Base-by-base conservation (phyloP, 2,113 vertebrate genomes). In the Mus pahari region DNA sequence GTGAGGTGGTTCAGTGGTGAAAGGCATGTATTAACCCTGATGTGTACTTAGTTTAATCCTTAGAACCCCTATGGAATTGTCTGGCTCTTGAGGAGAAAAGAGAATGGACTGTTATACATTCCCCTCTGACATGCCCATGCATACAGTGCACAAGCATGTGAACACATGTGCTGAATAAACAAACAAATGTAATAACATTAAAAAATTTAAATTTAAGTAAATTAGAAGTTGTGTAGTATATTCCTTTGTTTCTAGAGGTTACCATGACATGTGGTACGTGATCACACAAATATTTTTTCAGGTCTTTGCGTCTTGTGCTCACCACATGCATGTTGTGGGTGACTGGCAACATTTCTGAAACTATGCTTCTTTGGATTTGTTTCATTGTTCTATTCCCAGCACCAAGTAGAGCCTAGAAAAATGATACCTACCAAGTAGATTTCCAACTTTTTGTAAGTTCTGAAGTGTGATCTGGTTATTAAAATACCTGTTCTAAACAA, bases 401-500 rank as follows among this genome's bases (percentile, higher is more conserved):
- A 75, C 55, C 42, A 83, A 58, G 64, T 36, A 79, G 14, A 91
- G 36, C 75, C 48, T 92, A 86, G 89, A 89, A 96, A 95, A 86
- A 62, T 70, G 55, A 74, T 86, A 81, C 19, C 53, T 79, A 20
- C 36, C 26, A 91, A 87, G 89, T 70, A 90, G n/a, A 92, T 91
- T 92, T 91, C 66, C 31, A 89, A 22, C 82, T 92, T 94, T 94
- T 73, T 86, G 7, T 95, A 70, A 94, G 90, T n/a, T 89, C 58
- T n/a, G 62, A 89, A 48, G 26, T 84, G 8, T 48, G 22, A 78
- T 90, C 33, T 83, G 74, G 33, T 96, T 92, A 91, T 86, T 97
- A 53, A 92, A 93, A 88, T 87, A 60, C 48, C 24, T 84, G 62
- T 31, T 33, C 45, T 64, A 94, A 82, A 66, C 86, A 60, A 79